phyloP scores from a whole-genome alignment of 37 sponge, comb jelly and placozoan species.

The Cliona cf. orientalis region DNA sequence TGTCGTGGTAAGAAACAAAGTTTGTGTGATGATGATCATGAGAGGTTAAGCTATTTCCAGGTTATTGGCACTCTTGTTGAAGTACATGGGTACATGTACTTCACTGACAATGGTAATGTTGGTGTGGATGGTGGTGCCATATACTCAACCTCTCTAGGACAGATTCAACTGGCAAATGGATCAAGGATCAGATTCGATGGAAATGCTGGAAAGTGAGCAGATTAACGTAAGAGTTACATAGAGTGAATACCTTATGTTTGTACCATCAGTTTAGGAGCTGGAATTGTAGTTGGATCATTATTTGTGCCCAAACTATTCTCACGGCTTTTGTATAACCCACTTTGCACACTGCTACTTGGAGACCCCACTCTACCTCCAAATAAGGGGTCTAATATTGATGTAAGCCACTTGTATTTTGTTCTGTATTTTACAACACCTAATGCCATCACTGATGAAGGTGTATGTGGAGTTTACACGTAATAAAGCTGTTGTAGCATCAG shows the following conservation, averaged over 20 bases:
- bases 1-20: slow-evolving; percentile 2
- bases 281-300: slow-evolving; percentile 35
- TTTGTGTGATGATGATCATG: neutral
- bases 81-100: neutral
- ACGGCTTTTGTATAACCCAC: slow-evolving; percentile 35
- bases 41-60: neutral
- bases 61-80: neutral
- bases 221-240: too few relatives aligned
- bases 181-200: neutral
- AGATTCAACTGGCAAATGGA: neutral
- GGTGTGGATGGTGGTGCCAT: slow-evolving; percentile 21
- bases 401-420: too few relatives aligned
- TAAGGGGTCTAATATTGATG: too few relatives aligned
- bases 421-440: too few relatives aligned
- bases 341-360: slow-evolving; percentile 40
- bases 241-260: neutral
- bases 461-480: slow-evolving; percentile 44
- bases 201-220: slow-evolving; percentile 26
- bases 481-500: slow-evolving; percentile 34
- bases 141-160: slow-evolving; percentile 20
- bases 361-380: slow-evolving; percentile 14
- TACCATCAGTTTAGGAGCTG: slow-evolving; percentile 56
- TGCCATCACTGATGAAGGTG: slow-evolving; percentile 28
- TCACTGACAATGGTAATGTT: neutral
- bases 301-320: slow-evolving; percentile 22